phyloP scores from a whole-genome alignment of 2,113 vertebrate species.

The Otis tarda region DNA sequence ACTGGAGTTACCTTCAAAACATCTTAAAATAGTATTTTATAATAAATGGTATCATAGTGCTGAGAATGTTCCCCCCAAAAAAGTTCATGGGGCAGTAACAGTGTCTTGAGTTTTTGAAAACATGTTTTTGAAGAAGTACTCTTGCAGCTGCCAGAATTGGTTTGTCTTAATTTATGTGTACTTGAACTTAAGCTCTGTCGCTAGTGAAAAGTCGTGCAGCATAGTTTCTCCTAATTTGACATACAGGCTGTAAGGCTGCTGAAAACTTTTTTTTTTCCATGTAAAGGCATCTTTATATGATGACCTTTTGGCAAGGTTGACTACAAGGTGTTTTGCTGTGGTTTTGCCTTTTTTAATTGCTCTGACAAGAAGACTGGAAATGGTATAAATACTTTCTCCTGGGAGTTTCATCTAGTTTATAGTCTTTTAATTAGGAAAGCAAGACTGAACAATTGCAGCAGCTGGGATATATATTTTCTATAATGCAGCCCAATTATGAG shows the following conservation, averaged over 20 bases:
- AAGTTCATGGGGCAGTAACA: background rate
- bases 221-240: background rate
- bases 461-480: background rate
- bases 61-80: background rate
- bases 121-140: background rate
- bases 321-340: background rate
- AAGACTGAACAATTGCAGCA: background rate
- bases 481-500: background rate
- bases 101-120: background rate
- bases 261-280: background rate
- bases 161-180: background rate
- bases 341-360: background rate
- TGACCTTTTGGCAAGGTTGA: background rate
- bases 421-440: background rate
- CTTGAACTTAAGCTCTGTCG: background rate
- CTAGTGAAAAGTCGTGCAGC: background rate
- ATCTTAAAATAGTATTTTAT: background rate
- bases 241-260: background rate
- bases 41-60: background rate
- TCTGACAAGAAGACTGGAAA: background rate
- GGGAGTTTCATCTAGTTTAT: background rate
- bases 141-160: background rate
- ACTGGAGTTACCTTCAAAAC: background rate
- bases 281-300: background rate
- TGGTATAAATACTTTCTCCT: background rate